Evolutionary conservation across 2,888 invertebrate species (phyloP).

Genomic region (Cinara cedri): DNA sequence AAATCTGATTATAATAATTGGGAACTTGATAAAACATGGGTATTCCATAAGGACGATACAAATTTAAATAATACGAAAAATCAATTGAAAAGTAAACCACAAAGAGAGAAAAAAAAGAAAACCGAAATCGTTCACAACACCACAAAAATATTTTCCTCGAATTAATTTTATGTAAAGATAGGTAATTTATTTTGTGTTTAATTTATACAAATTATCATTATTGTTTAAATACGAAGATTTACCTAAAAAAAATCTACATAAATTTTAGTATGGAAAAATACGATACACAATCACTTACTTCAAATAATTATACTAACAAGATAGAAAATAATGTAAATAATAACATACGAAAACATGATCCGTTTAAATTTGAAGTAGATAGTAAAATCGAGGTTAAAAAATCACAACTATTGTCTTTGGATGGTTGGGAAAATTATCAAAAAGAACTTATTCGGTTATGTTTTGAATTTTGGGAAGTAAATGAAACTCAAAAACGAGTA

Average conservation of each 20-base stretch:
- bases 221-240: not conserved
- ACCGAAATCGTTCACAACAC: not conserved
- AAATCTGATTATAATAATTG: constrained; percentile 53
- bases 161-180: not conserved
- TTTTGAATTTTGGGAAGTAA: constrained; percentile 49
- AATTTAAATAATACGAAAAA: not conserved
- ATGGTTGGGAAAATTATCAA: constrained; percentile 40
- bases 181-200: not conserved
- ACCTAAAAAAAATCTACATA: not conserved
- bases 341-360: not conserved
- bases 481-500: constrained; percentile 18
- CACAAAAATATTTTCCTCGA: not conserved
- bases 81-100: not conserved
- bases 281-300: not conserved
- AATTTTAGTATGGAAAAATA: constrained; percentile 26
- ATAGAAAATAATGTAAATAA: not conserved
- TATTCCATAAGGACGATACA: not conserved
- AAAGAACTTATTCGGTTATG: constrained; percentile 38
- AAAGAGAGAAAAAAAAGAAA: not conserved
- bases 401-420: constrained; percentile 15
- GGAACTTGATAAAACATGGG: constrained; percentile 40
- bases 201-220: not conserved
- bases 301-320: not conserved
- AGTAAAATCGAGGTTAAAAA: not conserved
- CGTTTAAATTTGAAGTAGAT: not conserved